Base-by-base conservation (phyloP, 2,113 vertebrate genomes). In the Pituophis catenifer region DNA sequence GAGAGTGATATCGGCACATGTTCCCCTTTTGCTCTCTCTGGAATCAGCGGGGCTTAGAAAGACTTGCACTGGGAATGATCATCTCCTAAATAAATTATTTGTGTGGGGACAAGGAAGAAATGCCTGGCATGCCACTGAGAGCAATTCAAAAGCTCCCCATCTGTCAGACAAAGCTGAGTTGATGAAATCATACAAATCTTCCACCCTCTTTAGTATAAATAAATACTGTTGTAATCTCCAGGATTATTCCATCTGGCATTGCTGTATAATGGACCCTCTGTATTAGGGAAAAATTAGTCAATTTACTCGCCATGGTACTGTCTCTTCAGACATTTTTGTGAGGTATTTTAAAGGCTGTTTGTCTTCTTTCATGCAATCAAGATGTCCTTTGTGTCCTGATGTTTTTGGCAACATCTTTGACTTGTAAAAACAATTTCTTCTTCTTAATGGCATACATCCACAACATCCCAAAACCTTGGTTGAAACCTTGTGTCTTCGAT, bases 51-150 rank as follows among this genome's bases (percentile, higher is more conserved):
- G 54, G 54, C 15, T 86, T 86, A 86, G 54, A 86, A 58, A 57
- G 29, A 29, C 15, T 50, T 58, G 26, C 38, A 13, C 29, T 53
- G 48, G 19, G 19, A 88, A 48, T 6, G 17, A 92, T 62, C 57
- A 33, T 62, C 44, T 17, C 85, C 91, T 95, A 91, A 95, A 93
- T 86, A 90, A 8, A 91, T 38, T 90, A 44, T 93, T 93, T 94
- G 89, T 90, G 53, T 94, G 95, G 93, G 90, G 91, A 92, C 48
- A 87, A 26, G 2, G 93, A 94, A 95, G 95, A 92, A 94, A 90
- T 65, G 21, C 11, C 19, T 59, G 29, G 81, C 17, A 52, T 8
- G 24, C 50, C 33, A 87, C 1, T 0, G n/a, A 54, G 17, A 53
- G 57, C 92, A 91, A 38, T n/a, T 2, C 15, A 59, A 23, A 9